Evolutionary conservation across 2,113 vertebrate species (phyloP).

Genomic region (Crotophaga sulcirostris): DNA sequence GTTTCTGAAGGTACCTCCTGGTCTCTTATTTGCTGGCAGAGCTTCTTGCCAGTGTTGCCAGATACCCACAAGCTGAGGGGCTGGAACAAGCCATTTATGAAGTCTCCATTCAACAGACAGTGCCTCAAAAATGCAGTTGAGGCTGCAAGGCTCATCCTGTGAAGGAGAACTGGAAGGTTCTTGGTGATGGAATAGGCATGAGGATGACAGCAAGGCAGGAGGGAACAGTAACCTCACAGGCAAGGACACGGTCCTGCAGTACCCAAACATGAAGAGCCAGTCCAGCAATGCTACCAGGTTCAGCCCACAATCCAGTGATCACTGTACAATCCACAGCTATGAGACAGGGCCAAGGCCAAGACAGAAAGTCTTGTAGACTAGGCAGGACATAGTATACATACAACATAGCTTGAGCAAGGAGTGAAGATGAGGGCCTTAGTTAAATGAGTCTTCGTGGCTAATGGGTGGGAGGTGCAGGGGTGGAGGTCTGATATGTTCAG

Average conservation of each 20-base stretch:
- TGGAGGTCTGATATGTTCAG: not conserved
- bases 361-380: not conserved
- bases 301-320: not conserved
- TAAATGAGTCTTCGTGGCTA: not conserved
- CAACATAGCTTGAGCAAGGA: not conserved
- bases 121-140: not conserved
- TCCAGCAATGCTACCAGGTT: not conserved
- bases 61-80: not conserved
- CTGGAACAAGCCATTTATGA: not conserved
- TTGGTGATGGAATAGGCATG: not conserved
- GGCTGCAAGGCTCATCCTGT: not conserved
- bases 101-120: not conserved
- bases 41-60: not conserved
- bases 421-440: not conserved
- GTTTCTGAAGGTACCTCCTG: not conserved
- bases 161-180: not conserved
- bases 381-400: not conserved
- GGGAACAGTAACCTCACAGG: not conserved
- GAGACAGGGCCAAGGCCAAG: not conserved
- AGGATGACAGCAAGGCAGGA: not conserved
- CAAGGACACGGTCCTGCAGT: not conserved
- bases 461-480: not conserved
- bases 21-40: not conserved
- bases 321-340: not conserved
- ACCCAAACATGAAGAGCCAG: not conserved